A percentile compares a stretch with the other conserved stretches of the same genome.
Conservation (phyloP, 2,888 invertebrate genomes). For the Tenthredo mesomela region DNA sequence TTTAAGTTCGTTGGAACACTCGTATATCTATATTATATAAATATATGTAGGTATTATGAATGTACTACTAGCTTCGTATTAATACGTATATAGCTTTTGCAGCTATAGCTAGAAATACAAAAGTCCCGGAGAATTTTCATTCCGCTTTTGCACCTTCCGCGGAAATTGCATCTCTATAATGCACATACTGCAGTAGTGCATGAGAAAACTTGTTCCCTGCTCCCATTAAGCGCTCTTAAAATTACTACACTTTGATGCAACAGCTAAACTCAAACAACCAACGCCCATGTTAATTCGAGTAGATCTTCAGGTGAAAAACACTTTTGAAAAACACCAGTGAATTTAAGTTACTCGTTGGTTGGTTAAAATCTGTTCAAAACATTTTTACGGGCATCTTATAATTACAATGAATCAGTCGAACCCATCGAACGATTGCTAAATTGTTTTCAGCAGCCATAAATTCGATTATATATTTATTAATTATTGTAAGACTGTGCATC, state of each 20-base stretch:
- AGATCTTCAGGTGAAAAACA: slow-evolving; percentile 29
- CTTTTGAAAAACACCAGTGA: slow-evolving; percentile 13
- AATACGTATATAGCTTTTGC: not conserved
- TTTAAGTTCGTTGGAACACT: not conserved
- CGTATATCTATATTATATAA: not conserved
- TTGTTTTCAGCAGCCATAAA: not conserved
- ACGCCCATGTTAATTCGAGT: slow-evolving; percentile 33
- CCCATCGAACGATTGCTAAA: not conserved
- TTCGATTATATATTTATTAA: not conserved
- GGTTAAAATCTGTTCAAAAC: not conserved
- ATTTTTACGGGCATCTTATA: not conserved
- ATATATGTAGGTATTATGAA: too few species aligned
- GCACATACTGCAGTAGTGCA: slow-evolving; percentile 26
- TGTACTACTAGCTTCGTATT: not conserved
- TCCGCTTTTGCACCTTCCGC: not conserved
- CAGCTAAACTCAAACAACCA: slow-evolving; percentile 29
- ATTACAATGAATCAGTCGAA: not conserved
- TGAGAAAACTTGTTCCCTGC: not conserved
- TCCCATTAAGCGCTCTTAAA: slow-evolving; percentile 25
- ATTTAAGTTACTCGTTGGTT: not conserved
- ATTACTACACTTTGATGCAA: slow-evolving; percentile 35
- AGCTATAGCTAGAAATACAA: not conserved
- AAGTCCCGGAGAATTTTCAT: not conserved
- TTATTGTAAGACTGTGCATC: not conserved
- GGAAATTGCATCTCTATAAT: slow-evolving; percentile 38